phyloP scores from a whole-genome alignment of 2,113 vertebrate species.

The Thamnophis sirtalis region DNA sequence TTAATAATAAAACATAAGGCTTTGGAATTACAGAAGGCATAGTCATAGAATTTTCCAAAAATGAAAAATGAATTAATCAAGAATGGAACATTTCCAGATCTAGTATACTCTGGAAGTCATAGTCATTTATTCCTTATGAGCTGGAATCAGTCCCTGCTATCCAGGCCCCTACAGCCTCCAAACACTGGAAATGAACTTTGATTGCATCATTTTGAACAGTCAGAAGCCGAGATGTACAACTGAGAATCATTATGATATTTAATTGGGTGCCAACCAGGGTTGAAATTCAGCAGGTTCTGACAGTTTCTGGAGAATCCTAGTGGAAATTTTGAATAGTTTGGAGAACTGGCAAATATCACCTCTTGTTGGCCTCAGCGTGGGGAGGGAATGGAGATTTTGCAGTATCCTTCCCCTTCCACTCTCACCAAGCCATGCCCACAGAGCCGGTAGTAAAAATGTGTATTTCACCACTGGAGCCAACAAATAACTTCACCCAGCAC shows the following conservation, averaged over 20 bases:
- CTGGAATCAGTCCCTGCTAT: not conserved
- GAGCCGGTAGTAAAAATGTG: too few relatives aligned
- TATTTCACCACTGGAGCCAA: not conserved
- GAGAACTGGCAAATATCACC: too few relatives aligned
- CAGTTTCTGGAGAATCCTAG: too few relatives aligned
- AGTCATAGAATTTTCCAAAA: not conserved
- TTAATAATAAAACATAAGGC: constrained; percentile 53
- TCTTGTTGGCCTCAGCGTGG: too few relatives aligned
- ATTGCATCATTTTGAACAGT: not conserved
- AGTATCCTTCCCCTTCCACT: too few relatives aligned
- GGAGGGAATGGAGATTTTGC: too few relatives aligned
- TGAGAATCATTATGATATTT: not conserved
- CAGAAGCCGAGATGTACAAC: not conserved
- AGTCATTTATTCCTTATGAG: not conserved
- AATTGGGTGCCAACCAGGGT: not conserved
- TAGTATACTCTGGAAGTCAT: not conserved
- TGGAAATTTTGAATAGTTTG: too few relatives aligned
- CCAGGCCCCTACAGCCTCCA: not conserved
- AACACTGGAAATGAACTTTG: not conserved
- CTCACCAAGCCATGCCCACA: too few relatives aligned
- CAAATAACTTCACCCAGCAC: not conserved
- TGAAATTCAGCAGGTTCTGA: too few relatives aligned
- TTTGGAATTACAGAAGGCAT: constrained; percentile 60
- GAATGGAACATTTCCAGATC: not conserved
- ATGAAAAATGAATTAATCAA: not conserved